Base-by-base conservation (phyloP, 2,888 invertebrate genomes). In the Pheosia tremula region DNA sequence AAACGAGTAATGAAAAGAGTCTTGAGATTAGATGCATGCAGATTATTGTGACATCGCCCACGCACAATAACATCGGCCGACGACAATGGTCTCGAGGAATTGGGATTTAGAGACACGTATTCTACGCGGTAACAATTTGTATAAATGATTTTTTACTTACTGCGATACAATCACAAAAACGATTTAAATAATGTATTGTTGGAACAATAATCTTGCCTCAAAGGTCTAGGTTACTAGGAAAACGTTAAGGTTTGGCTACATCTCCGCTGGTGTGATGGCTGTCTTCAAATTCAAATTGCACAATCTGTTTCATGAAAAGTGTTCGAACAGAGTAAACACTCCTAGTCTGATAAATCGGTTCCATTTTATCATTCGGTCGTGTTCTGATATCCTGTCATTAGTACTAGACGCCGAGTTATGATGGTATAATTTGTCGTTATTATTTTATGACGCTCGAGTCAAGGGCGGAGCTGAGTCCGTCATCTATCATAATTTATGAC, bases 11-110 rank as follows among this genome's bases (percentile, higher is more conserved):
- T 81, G 80, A 77, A 82, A 78, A 80, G 78, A 71, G 72, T 76
- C 77, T 84, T 77, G 81, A 78, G 80, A 78, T 80, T 75, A 74
- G 73, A 82, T 82, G 81, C 82, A 86, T 81, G 78, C 72, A 73
- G 78, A 79, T 82, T 82, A 86, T 86, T 84, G 85, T 85, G 84
- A 84, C 85, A 80, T 83, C 86, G 84, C 89, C 88, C 82, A 87
- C 87, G 79, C 78, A 75, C 77, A 87, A 91, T 90, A 87, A 68
- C 81, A 89, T 88, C 89, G 77, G 74, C 65, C 68, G 69, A 79
- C 80, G 72, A 81, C 84, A 85, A 86, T 84, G 81, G 79, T 76
- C 79, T 78, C 75, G 75, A 82, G 80, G 80, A 88, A 87, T 87
- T 84, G 80, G 82, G 81, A 71, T 82, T 78, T 72, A 72, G 71